Percentiles rank a stretch among this genome's conserved stretches.
Evolutionary conservation across 2,113 vertebrate species (phyloP).

Genomic region (Chaetops frenatus): DNA sequence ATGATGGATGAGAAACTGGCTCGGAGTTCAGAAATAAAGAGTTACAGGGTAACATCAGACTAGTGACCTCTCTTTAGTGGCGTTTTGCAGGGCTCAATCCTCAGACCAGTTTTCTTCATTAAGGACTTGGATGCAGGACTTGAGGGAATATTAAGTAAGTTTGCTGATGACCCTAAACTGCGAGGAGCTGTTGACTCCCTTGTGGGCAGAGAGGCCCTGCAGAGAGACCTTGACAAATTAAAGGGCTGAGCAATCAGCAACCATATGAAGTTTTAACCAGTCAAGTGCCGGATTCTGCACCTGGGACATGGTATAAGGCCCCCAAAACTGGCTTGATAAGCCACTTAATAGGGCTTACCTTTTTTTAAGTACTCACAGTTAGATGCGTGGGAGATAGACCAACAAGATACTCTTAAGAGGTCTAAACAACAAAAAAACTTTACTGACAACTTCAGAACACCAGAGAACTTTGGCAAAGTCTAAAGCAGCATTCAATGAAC

Average conservation of each 20-base stretch:
- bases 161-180: not conserved
- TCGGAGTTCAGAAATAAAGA: not conserved
- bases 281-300: not conserved
- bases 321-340: not conserved
- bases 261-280: not conserved
- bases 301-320: not conserved
- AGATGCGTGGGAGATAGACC: not conserved
- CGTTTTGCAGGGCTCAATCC: not conserved
- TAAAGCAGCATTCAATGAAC: not conserved
- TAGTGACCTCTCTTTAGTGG: not conserved
- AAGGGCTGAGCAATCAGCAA: not conserved
- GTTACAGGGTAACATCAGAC: not conserved
- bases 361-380: not conserved
- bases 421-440: not conserved
- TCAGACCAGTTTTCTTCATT: not conserved
- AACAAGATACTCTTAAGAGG: not conserved
- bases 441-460: not conserved
- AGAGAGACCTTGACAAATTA: not conserved
- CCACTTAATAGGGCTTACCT: not conserved
- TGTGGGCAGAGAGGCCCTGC: not conserved
- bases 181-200: not conserved
- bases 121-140: not conserved
- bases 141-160: not conserved
- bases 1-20: not conserved
- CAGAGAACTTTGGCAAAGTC: not conserved